Evolutionary conservation across 2,888 invertebrate species (phyloP).

Genomic region (Linyphia triangularis): DNA sequence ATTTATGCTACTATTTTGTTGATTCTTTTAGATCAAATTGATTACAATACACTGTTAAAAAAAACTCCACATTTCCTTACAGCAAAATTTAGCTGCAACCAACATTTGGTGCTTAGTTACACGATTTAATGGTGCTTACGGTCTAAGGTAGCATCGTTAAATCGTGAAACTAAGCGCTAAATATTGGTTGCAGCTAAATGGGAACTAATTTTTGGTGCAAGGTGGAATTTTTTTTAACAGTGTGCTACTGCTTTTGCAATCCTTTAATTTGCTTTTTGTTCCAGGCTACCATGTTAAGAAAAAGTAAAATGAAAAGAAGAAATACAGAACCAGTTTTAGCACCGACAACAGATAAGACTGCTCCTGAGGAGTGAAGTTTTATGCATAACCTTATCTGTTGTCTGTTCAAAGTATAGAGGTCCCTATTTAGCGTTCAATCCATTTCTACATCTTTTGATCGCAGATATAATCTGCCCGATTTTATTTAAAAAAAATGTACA

Average conservation of each 20-base stretch:
- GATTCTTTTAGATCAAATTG: no score
- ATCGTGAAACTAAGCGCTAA: no score
- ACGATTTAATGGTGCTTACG: no score
- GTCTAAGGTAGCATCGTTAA: no score
- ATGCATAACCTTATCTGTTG: conserved; percentile 42
- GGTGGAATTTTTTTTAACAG: neutral
- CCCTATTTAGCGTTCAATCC: conserved; percentile 48
- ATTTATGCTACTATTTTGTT: neutral
- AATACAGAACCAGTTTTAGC: conserved; percentile 86
- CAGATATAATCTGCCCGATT: conserved; percentile 33
- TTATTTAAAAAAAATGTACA: conserved; percentile 57
- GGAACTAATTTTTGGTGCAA: no score
- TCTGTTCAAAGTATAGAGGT: conserved; percentile 67
- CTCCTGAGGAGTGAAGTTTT: conserved; percentile 56
- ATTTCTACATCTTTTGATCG: conserved; percentile 54
- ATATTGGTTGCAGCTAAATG: no score
- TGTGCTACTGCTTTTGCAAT: neutral
- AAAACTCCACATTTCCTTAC: no score
- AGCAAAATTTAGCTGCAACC: no score
- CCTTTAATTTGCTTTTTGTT: conserved; percentile 29
- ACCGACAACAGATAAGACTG: conserved; percentile 56
- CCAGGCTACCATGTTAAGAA: conserved; percentile 99
- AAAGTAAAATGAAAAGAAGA: conserved; percentile 98
- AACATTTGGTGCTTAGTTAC: no score
- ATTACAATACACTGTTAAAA: no score